Conservation (phyloP, 2,888 invertebrate genomes). For the Callinectes sapidus region DNA sequence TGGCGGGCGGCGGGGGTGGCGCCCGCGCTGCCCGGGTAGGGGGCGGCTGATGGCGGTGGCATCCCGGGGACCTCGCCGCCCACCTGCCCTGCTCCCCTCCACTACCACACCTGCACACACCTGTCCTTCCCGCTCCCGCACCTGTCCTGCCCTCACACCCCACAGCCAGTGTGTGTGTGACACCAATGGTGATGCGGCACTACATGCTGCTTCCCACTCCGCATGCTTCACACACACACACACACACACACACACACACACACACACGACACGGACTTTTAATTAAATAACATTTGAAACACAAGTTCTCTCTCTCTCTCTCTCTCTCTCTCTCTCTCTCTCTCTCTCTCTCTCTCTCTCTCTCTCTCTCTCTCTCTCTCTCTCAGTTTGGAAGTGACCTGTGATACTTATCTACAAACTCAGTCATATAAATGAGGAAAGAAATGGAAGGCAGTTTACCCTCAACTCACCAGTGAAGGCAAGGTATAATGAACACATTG, state of each 20-base stretch:
- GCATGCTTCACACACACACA: not conserved
- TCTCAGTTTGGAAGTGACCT: not conserved
- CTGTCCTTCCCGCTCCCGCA: not conserved
- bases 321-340: conserved; percentile 23
- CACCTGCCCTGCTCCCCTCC: conserved; percentile 14
- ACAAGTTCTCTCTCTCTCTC: conserved; percentile 27
- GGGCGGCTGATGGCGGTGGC: conserved; percentile 56
- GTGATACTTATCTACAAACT: not conserved
- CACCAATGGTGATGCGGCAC: not conserved
- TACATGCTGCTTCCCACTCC: not conserved
- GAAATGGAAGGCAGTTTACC: conserved; percentile 1
- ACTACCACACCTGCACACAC: conserved; percentile 38
- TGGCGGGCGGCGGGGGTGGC: conserved; percentile 38
- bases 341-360: not conserved
- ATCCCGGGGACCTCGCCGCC: conserved; percentile 20
- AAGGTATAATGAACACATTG: not conserved
- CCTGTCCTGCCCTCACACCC: not conserved
- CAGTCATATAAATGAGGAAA: not conserved
- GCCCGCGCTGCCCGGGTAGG: conserved; percentile 20
- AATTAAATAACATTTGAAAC: not conserved
- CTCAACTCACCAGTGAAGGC: not conserved
- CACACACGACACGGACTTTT: not conserved
- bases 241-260: conserved; percentile 16
- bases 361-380: conserved; percentile 14
- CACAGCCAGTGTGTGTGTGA: not conserved